Evolutionary conservation across 2,113 vertebrate species (phyloP).

Genomic region (Macrotus californicus): DNA sequence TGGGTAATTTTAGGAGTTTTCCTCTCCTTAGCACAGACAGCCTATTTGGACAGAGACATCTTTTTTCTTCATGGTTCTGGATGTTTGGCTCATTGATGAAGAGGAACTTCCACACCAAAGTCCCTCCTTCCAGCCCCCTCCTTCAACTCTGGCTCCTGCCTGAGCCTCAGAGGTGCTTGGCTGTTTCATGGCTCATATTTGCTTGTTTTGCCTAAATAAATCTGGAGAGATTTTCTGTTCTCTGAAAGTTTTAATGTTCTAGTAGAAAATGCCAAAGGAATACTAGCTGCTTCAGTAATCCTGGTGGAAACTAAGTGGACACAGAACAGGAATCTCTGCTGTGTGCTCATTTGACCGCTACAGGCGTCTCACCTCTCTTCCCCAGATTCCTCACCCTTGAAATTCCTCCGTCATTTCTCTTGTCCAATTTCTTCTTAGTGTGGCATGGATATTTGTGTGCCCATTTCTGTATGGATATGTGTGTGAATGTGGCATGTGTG

Average conservation of each 20-base stretch:
- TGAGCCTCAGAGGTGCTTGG: background rate
- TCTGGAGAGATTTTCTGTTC: slow-evolving; percentile 63
- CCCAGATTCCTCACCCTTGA: slow-evolving; percentile 34
- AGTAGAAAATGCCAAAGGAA: slow-evolving; percentile 56
- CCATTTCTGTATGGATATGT: background rate
- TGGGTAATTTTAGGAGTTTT: background rate
- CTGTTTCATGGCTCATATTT: background rate
- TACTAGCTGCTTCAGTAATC: slow-evolving; percentile 30
- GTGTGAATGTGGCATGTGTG: background rate
- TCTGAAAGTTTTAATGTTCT: slow-evolving; percentile 63
- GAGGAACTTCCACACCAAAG: background rate
- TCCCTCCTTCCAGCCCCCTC: rapidly evolving
- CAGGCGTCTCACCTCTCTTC: slow-evolving; percentile 51
- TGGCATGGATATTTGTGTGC: background rate
- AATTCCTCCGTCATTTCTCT: background rate
- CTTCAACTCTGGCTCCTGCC: background rate
- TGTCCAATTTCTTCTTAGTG: background rate
- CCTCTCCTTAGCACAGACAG: background rate
- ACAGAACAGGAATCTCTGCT: background rate
- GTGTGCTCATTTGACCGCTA: slow-evolving; percentile 53
- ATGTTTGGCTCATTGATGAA: background rate
- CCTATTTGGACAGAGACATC: background rate
- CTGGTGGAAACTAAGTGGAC: slow-evolving; percentile 58
- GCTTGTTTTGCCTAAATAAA: slow-evolving; percentile 59
- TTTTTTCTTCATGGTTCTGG: background rate